Base-by-base conservation (phyloP, 2,888 invertebrate genomes). In the Dryobotodes eremita region DNA sequence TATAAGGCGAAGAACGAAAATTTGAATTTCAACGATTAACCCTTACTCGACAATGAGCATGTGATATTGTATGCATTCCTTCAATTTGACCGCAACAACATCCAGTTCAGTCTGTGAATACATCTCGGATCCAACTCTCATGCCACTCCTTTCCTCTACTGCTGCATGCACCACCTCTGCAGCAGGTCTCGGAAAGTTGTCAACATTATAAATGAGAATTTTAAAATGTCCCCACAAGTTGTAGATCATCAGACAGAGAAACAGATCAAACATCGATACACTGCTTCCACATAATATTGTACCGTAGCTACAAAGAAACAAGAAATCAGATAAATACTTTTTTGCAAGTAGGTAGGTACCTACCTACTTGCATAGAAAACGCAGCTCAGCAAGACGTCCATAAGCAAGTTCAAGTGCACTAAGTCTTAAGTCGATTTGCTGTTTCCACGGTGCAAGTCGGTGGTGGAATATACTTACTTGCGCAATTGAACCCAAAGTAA, bases 151-250 rank as follows among this genome's bases (percentile, higher is more conserved):
- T 4, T 36, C 71, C 5, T 65, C 57, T 1, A 77, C 64, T 10
- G 42, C 55, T 20, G 48, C 36, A 55, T 68, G 68, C 50, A 61
- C 20, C 13, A 61, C 46, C 69, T 71, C 77, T 23, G 83, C 50
- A 7, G 84, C 86, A 23, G 84, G 84, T 69, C 83, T 71, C 7
- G 84, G 84, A 31, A 84, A 90, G 48, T 82, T 68, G 48, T 87
- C 81, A 75, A 91, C 71, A 20, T 83, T 85, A 17, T 89, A 15
- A 48, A 88, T 84, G 1, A 91, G 83, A 50, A 91, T 90, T 61
- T 83, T 79, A 69, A 91, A 77, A 80, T 90, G 90, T 0, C 91
- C 91, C 90, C 89, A 90, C 7, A 89, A 71, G 72, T 91, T 88
- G 75, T 89, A 88, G 31, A 90, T 77, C 79, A 91, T 89, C 10